phyloP scores from a whole-genome alignment of 2,113 vertebrate species.

The Cettia cetti region DNA sequence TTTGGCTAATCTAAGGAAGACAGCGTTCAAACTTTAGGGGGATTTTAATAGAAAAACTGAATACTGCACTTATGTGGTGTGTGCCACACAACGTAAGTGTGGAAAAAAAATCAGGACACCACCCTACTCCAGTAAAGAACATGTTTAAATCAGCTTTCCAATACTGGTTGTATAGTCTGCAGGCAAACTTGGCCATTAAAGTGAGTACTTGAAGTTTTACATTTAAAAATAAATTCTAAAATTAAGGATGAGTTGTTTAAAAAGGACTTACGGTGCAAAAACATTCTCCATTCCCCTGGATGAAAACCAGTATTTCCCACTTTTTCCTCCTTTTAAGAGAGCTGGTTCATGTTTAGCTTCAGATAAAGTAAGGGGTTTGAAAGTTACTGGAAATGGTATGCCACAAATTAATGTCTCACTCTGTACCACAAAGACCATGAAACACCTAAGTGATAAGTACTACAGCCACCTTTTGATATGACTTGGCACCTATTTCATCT shows the following conservation, averaged over 20 bases:
- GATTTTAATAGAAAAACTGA: background rate
- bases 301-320: background rate
- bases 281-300: background rate
- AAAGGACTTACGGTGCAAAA: background rate
- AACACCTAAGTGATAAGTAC: background rate
- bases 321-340: background rate
- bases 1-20: background rate
- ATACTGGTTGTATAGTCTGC: background rate
- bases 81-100: rapidly evolving
- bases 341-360: background rate
- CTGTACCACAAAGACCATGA: background rate
- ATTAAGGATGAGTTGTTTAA: background rate
- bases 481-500: background rate
- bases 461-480: background rate
- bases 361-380: background rate
- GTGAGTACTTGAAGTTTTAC: background rate
- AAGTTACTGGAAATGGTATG: background rate
- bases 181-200: background rate
- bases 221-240: background rate
- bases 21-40: background rate
- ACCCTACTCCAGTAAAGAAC: background rate
- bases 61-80: background rate
- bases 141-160: background rate
- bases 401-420: background rate
- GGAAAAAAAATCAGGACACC: background rate